Percentiles rank a stretch among this genome's conserved stretches.
These are phyloP conservation scores for Bombyx huttoni DNA, from an alignment of 2,888 invertebrate genomes.

Conservation along the genomic window DNA sequence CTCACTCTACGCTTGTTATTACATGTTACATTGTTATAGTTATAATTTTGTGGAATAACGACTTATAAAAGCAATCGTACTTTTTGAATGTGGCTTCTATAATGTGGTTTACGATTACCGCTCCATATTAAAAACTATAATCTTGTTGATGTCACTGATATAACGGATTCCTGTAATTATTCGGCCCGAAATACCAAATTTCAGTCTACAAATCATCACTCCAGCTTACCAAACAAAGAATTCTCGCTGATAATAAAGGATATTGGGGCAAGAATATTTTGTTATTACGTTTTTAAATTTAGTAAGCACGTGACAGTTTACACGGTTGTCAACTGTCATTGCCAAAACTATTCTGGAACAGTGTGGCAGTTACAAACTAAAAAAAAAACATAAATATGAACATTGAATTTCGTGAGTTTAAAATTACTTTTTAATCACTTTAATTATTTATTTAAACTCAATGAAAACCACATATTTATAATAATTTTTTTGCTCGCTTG, in stretches of 20 bases:
- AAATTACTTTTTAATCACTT: neutral
- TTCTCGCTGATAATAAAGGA: neutral
- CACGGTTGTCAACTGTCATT: conserved; percentile 1
- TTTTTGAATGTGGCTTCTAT: no score
- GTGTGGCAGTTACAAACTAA: neutral
- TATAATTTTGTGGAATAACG: no score
- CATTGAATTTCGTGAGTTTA: neutral
- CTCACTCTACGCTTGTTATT: no score
- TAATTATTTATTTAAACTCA: neutral
- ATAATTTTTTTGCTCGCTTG: no score
- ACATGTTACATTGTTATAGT: no score
- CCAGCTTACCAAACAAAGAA: neutral
- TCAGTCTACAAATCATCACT: no score
- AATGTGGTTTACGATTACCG: no score
- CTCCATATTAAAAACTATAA: no score
- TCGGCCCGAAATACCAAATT: no score
- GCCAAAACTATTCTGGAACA: neutral
- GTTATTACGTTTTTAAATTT: neutral
- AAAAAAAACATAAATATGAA: neutral
- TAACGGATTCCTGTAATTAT: no score
- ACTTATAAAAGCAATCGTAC: no score
- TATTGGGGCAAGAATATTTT: neutral
- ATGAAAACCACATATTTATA: neutral
- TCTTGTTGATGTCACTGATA: no score
- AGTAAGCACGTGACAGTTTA: conserved; percentile 5